These are phyloP conservation scores for Labeo calbasu DNA, from an alignment of 2,797 vertebrate genomes.

Conservation along the genomic window DNA sequence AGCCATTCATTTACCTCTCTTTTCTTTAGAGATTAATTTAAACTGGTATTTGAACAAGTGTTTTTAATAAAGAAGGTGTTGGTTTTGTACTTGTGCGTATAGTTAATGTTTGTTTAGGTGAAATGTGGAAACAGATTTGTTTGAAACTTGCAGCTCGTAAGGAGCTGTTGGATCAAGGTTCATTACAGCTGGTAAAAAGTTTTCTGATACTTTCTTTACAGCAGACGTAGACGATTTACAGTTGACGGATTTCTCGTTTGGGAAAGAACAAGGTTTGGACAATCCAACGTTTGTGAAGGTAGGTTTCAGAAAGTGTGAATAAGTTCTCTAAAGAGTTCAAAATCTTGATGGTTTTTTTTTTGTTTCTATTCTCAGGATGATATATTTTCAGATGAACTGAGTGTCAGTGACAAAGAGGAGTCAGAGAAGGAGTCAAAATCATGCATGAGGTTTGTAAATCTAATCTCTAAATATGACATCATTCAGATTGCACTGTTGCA, in stretches of 20 bases:
- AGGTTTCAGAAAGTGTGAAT: slow-evolving; percentile 29
- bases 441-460: slow-evolving; percentile 70
- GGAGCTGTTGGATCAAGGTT: background rate
- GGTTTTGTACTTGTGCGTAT: slow-evolving; percentile 7
- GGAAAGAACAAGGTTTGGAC: slow-evolving; percentile 63
- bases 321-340: background rate
- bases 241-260: slow-evolving; percentile 37
- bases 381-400: slow-evolving; percentile 25
- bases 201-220: slow-evolving; percentile 63
- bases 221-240: slow-evolving; percentile 60
- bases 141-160: background rate
- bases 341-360: background rate
- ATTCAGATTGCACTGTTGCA: background rate
- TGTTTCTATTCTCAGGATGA: slow-evolving; percentile 64
- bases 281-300: slow-evolving; percentile 74
- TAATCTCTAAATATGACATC: background rate
- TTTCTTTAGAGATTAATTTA: slow-evolving; percentile 53
- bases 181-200: background rate
- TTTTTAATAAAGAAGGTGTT: slow-evolving; percentile 44
- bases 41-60: slow-evolving; percentile 32
- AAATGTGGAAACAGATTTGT: background rate
- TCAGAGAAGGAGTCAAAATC: slow-evolving; percentile 60
- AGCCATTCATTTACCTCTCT: slow-evolving; percentile 68
- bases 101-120: slow-evolving; percentile 3
- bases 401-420: slow-evolving; percentile 40